Evolutionary conservation across 2,113 vertebrate species (phyloP), one percentile per base, ranked within the genome.

Genomic region (Gadus chalcogrammus): DNA sequence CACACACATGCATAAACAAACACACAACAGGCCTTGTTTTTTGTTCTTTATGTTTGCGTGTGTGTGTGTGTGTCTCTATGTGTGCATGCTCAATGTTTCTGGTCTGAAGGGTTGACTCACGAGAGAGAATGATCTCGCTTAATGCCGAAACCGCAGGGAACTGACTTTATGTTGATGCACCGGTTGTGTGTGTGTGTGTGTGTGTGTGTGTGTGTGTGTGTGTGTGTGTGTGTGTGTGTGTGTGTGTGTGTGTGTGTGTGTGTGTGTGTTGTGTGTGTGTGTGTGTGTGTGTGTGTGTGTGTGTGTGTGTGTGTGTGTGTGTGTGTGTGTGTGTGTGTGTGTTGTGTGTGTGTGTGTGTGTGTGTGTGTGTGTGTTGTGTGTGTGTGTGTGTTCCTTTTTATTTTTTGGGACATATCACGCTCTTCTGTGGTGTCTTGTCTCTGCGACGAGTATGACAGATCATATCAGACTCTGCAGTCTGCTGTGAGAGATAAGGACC

Each of bases 381-480:
- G 31, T 31, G 31, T 31, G 31, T 31, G 31, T 3, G 31, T 31
- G 31, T 31, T 16, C 12, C 52, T 16, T 16, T 55, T 16, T 16
- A 15, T 83, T 84, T 87, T 79, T 76, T 86, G 87, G 80, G 76
- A 88, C 82, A 91, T 86, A 90, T 91, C 78, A 66, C 73, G 75
- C 81, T 79, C 80, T 84, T 81, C 87, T 76, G 82, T 75, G 77
- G 85, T 88, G 87, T 89, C 83, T 92, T 88, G 90, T 88, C 88
- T 92, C 89, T 91, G 87, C 80, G 83, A 91, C 89, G 88, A 88
- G 91, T 91, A 91, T 91, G 88, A 88, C 88, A 91, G 92, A 93
- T 92, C 88, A 89, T 93, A 93, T 92, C 92, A 90, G 79, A 73
- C 85, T 79, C 77, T 83, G 87, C 88, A 88, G 90, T 85, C 90